Conservation (phyloP, 1,140 invertebrate species). For the Phortica variegata region DNA sequence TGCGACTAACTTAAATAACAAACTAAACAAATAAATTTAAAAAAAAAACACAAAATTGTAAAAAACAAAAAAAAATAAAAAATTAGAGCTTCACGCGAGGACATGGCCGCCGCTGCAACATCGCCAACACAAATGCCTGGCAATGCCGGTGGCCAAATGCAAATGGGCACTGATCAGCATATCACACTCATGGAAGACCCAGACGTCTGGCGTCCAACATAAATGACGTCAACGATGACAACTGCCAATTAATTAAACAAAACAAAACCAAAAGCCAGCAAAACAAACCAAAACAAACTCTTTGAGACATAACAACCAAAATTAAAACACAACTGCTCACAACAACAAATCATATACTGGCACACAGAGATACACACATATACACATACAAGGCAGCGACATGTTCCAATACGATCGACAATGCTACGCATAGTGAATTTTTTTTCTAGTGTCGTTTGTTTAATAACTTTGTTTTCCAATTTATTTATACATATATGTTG, state of each 20-base stretch:
- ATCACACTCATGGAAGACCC: slow-evolving; percentile 85
- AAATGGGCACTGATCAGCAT: slow-evolving; percentile 68
- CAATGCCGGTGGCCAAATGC: slow-evolving; percentile 61
- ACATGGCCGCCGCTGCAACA: slow-evolving; percentile 78
- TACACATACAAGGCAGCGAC: slow-evolving; percentile 8
- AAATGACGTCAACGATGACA: slow-evolving; percentile 62
- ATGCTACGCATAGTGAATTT: slow-evolving; percentile 33
- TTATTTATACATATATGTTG: slow-evolving; percentile 13
- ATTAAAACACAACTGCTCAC: slow-evolving; percentile 5
- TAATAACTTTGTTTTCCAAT: slow-evolving; percentile 40
- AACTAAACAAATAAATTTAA: slow-evolving; percentile 10
- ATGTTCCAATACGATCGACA: slow-evolving; percentile 6
- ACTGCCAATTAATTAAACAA: slow-evolving; percentile 3
- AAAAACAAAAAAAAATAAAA: slow-evolving; percentile 6
- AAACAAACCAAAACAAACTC: slow-evolving; percentile 16
- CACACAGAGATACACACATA: slow-evolving; percentile 13
- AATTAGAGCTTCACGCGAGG: slow-evolving; percentile 74
- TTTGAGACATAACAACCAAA: too few relatives aligned
- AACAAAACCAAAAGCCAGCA: slow-evolving; percentile 38
- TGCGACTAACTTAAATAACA: slow-evolving; percentile 8
- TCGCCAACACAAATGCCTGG: slow-evolving; percentile 63
- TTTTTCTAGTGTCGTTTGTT: too few relatives aligned
- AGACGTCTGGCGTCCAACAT: slow-evolving; percentile 85
- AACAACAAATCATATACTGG: slow-evolving; percentile 4
- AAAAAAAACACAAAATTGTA: slow-evolving; percentile 6